Evolutionary conservation across 2,797 vertebrate genomes (phyloP).

Genomic region (Enteromius treurensis): DNA sequence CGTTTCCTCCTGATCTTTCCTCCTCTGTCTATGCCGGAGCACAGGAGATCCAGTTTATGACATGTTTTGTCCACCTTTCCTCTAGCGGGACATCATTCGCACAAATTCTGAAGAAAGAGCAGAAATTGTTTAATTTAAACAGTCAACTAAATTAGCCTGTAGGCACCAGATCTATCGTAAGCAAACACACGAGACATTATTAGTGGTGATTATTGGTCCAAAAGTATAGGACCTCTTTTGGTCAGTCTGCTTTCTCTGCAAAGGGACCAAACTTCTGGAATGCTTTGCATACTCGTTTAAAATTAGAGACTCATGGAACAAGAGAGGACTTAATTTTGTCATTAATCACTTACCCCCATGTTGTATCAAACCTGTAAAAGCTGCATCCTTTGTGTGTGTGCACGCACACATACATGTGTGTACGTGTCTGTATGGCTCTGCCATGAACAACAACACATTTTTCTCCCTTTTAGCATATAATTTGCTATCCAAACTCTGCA

Average conservation of each 20-base stretch:
- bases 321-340: neutral
- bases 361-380: too few species aligned
- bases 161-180: neutral
- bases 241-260: neutral
- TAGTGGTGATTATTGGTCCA: neutral
- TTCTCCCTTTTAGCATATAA: neutral
- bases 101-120: conserved; percentile 86
- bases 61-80: neutral
- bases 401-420: too few species aligned
- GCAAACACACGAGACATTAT: neutral
- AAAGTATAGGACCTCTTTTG: neutral
- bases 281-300: neutral
- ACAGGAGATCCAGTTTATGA: conserved; percentile 24
- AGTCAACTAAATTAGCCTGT: neutral
- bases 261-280: neutral
- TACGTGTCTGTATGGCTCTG: neutral
- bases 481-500: neutral
- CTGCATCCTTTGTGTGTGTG: too few species aligned
- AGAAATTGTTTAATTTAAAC: neutral
- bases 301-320: neutral
- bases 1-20: conserved; percentile 41
- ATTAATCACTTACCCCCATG: too few species aligned
- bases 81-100: conserved; percentile 97
- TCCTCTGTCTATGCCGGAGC: conserved; percentile 4
- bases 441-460: neutral